Evolutionary conservation across 2,113 vertebrate genomes (phyloP).

Genomic region (Hippocampus guttulatus): DNA sequence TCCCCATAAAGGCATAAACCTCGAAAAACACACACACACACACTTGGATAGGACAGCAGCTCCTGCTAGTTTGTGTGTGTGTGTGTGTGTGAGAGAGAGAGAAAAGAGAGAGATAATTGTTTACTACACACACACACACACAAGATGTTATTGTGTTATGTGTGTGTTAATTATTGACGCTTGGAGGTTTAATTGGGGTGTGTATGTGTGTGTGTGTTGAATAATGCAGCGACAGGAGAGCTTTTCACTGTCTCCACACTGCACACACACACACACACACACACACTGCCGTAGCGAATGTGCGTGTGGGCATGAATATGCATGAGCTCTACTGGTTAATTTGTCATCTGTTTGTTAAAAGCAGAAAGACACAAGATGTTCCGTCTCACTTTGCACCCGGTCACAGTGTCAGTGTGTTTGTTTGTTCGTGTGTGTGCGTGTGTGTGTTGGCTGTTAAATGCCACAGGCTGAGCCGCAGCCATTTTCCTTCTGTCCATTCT

Average conservation of each 20-base stretch:
- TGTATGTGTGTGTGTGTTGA: constrained; percentile 37
- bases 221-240: constrained; percentile 51
- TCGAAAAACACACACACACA: constrained; percentile 11
- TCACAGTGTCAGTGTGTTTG: neutral
- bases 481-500: constrained; percentile 56
- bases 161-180: constrained; percentile 57
- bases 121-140: neutral
- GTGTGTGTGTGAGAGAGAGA: constrained; percentile 14
- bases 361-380: constrained; percentile 56
- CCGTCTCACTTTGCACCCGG: constrained; percentile 25
- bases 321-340: constrained; percentile 58
- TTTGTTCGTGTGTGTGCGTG: neutral
- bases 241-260: constrained; percentile 50
- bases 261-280: constrained; percentile 14
- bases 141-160: constrained; percentile 19
- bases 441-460: constrained; percentile 42
- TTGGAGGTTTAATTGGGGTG: constrained; percentile 48
- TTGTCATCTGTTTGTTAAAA: constrained; percentile 59
- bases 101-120: constrained; percentile 16
- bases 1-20: neutral
- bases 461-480: constrained; percentile 56
- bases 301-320: constrained; percentile 50
- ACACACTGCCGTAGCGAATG: neutral
- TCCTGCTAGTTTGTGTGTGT: constrained; percentile 16
- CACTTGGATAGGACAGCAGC: constrained; percentile 22